These are phyloP conservation scores for Pantherophis alleghaniensis DNA, from an alignment of 2,797 vertebrate genomes.

Conservation along the genomic window DNA sequence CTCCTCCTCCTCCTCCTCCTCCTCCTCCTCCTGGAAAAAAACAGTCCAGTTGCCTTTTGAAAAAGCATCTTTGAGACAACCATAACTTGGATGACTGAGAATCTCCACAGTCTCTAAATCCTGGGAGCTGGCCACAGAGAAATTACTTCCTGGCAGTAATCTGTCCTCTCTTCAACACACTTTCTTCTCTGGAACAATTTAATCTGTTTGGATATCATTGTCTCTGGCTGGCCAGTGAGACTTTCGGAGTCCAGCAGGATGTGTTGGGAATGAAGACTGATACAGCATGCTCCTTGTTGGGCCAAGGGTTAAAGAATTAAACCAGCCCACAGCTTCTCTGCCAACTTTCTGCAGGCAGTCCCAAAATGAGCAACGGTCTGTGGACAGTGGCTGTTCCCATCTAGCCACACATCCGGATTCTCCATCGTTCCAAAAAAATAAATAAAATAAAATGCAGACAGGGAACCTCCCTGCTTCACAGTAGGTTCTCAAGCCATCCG, in stretches of 20 bases:
- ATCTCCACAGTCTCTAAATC: no score
- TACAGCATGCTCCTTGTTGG: neutral
- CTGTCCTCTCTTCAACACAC: neutral
- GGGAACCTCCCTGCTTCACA: neutral
- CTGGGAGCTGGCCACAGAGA: neutral
- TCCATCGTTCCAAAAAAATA: neutral
- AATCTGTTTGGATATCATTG: neutral
- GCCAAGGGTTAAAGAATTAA: slow-evolving; percentile 8
- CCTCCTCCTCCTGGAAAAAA: no score
- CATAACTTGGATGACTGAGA: no score
- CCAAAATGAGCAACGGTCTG: slow-evolving; percentile 5
- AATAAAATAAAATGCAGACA: neutral
- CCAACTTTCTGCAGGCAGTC: neutral
- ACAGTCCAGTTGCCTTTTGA: no score
- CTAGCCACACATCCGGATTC: slow-evolving; percentile 2
- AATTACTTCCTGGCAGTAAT: neutral
- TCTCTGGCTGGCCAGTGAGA: neutral
- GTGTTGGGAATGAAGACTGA: neutral
- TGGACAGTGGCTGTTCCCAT: slow-evolving; percentile 1
- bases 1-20: no score
- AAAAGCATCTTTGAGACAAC: no score
- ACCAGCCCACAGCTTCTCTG: neutral
- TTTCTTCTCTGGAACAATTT: neutral
- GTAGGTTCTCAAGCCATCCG: no score
- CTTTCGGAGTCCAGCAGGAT: neutral